Percentiles rank a stretch among this genome's conserved stretches.
Evolutionary conservation across 2,797 vertebrate species (phyloP).

Genomic region (Esox lucius): DNA sequence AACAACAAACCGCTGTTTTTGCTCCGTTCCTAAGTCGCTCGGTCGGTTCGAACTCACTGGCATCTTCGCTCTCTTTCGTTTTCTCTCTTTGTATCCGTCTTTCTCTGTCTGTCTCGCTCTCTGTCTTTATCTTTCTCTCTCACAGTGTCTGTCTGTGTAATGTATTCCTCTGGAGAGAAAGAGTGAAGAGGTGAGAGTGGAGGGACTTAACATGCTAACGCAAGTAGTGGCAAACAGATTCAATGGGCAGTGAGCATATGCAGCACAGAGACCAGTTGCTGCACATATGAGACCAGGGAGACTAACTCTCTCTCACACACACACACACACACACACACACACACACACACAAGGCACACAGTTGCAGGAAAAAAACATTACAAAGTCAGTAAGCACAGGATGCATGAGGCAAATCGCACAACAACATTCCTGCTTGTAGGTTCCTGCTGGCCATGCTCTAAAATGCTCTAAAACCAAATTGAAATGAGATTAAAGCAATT

Average conservation of each 20-base stretch:
- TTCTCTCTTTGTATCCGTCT: conserved; percentile 6
- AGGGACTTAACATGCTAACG: conserved; percentile 54
- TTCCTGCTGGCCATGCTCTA: no score
- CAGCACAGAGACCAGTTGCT: conserved; percentile 43
- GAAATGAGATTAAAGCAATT: background rate
- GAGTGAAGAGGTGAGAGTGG: conserved; percentile 23
- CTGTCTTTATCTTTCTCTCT: conserved; percentile 11
- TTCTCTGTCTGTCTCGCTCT: conserved; percentile 22
- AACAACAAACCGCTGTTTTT: conserved; percentile 31
- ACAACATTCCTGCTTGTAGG: no score
- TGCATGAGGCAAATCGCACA: background rate
- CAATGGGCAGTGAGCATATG: conserved; percentile 56
- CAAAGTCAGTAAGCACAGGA: background rate
- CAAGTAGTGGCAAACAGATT: conserved; percentile 58
- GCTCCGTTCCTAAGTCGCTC: background rate
- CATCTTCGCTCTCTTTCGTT: background rate
- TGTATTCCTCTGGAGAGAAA: conserved; percentile 32
- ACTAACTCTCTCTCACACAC: background rate
- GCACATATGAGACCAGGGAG: conserved; percentile 7
- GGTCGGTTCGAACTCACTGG: conserved; percentile 13
- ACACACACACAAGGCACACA: background rate
- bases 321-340: conserved; percentile 8
- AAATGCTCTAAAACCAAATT: background rate
- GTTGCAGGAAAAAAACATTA: conserved; percentile 1
- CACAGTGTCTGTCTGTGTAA: conserved; percentile 1